phyloP scores from a whole-genome alignment of 2,113 vertebrate genomes.

The Ciconia boyciana region DNA sequence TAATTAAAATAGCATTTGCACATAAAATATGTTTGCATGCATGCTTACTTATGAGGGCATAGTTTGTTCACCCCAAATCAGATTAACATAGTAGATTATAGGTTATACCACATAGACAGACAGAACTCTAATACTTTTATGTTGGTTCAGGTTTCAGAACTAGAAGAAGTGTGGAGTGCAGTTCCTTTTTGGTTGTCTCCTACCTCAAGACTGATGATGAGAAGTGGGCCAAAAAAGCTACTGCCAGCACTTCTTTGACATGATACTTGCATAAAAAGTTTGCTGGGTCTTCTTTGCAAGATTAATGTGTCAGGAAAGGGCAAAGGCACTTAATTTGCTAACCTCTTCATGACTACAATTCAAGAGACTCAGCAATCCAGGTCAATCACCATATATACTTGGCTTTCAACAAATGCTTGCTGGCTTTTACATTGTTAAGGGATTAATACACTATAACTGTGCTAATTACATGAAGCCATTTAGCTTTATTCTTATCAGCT shows the following conservation, averaged over 20 bases:
- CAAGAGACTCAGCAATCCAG: neutral
- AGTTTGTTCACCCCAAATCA: neutral
- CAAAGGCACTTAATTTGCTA: neutral
- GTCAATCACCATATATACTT: neutral
- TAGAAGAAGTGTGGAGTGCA: neutral
- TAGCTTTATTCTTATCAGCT: neutral
- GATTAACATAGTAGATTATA: neutral
- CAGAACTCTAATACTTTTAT: neutral
- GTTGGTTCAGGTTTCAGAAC: neutral
- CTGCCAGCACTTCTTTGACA: neutral
- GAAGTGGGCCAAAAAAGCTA: neutral
- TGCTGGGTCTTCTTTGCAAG: neutral
- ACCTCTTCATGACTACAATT: neutral
- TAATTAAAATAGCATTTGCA: neutral
- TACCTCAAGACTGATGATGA: neutral
- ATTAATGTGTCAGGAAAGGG: neutral
- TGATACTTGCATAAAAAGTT: neutral
- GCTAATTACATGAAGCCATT: neutral
- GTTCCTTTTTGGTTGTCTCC: neutral
- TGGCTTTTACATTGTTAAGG: neutral
- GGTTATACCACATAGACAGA: neutral
- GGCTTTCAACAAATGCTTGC: neutral
- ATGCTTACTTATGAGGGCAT: neutral
- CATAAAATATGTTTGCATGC: neutral
- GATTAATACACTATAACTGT: neutral